A percentile compares a stretch with the other conserved stretches of the same genome.
These are phyloP conservation scores for Trachymyrmex cornetzi DNA, from an alignment of 1,140 invertebrate genomes.

Conservation along the genomic window DNA sequence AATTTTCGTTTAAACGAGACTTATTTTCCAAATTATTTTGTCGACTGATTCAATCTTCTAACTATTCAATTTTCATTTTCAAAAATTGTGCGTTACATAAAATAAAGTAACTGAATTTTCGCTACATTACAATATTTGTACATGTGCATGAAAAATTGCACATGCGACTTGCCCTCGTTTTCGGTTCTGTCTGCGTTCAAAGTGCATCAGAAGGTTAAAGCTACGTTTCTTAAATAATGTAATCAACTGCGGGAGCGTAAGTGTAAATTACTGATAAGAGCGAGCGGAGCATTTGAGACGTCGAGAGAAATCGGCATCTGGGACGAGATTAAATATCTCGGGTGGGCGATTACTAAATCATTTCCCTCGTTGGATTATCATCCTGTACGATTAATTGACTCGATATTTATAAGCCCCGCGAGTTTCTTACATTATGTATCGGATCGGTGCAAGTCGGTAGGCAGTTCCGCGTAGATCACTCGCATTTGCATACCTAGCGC, in stretches of 20 bases:
- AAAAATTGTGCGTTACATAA: conserved; percentile 1
- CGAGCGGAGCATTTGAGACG: not conserved
- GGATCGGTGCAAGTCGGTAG: conserved; percentile 1
- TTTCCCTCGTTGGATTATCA: conserved; percentile 1
- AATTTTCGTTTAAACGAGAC: not conserved
- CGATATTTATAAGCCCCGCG: not conserved
- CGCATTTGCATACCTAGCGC: not conserved
- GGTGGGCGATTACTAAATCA: conserved; percentile 29
- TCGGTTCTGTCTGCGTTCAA: not conserved
- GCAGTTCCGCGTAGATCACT: not conserved
- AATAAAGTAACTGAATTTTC: not conserved
- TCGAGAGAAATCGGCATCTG: not conserved
- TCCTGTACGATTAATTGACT: not conserved
- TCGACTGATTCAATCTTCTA: not conserved
- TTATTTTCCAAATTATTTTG: conserved; percentile 1
- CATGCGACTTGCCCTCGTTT: not conserved
- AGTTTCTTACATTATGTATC: not conserved
- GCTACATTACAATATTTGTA: not conserved
- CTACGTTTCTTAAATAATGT: conserved; percentile 2
- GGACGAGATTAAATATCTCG: conserved; percentile 32
- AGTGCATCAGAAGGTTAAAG: conserved; percentile 13
- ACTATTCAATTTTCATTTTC: not conserved
- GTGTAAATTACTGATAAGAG: conserved; percentile 52
- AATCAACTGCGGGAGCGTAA: conserved; percentile 19
- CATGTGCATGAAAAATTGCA: not conserved